Percentiles rank a stretch among this genome's conserved stretches.
phyloP scores from a whole-genome alignment of 2,113 vertebrate genomes.

The Perca schrenkii region DNA sequence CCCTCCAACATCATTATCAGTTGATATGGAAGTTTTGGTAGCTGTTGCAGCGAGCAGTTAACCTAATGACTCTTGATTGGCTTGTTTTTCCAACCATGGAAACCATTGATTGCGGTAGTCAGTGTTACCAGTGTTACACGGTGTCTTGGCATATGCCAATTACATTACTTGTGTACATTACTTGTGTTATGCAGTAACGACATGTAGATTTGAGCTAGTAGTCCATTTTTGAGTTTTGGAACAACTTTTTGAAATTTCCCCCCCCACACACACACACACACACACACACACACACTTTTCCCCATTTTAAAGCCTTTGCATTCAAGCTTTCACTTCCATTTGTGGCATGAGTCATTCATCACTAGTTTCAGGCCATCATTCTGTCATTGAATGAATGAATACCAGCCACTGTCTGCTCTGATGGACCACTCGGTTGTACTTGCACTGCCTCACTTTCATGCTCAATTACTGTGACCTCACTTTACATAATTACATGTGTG shows the following conservation, averaged over 20 bases:
- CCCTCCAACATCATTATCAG: background rate
- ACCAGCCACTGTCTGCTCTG: background rate
- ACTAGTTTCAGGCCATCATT: background rate
- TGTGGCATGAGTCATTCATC: slow-evolving; percentile 14
- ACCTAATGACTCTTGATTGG: background rate
- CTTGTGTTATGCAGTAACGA: background rate
- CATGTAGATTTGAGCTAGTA: background rate
- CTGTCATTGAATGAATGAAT: slow-evolving; percentile 28
- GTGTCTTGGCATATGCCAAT: too few relatives aligned
- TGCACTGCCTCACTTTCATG: slow-evolving; percentile 11
- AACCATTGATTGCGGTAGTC: background rate
- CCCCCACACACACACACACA: too few relatives aligned
- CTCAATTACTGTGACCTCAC: slow-evolving; percentile 47
- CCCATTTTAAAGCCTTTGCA: slow-evolving; percentile 17
- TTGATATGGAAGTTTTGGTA: background rate
- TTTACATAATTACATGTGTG: slow-evolving; percentile 40
- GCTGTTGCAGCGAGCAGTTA: background rate
- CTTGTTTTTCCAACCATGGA: background rate
- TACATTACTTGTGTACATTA: too few relatives aligned
- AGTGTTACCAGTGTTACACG: too few relatives aligned
- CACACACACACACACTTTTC: background rate
- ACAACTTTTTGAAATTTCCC: background rate
- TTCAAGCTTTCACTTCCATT: background rate
- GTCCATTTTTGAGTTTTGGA: background rate
- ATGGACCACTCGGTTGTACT: slow-evolving; percentile 1